phyloP scores from a whole-genome alignment of 2,113 vertebrate genomes.

The Poecile atricapillus region DNA sequence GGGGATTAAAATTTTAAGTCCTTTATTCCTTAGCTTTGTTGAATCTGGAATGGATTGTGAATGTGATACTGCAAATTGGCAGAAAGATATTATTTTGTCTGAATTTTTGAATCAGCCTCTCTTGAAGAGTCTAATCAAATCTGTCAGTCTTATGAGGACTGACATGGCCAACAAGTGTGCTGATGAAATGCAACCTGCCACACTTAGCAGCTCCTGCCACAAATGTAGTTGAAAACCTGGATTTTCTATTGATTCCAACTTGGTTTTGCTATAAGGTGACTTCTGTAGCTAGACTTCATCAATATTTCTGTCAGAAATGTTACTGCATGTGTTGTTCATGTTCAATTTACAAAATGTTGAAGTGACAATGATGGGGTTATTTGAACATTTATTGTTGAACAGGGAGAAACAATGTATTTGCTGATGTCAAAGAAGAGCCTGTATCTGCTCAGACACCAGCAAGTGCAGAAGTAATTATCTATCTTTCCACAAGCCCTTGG shows the following conservation, averaged over 20 bases:
- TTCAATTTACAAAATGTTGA: background rate
- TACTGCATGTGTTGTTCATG: background rate
- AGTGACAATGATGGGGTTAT: background rate
- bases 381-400: background rate
- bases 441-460: background rate
- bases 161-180: constrained; percentile 36
- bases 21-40: constrained; percentile 33
- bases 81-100: constrained; percentile 9
- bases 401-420: background rate
- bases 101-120: constrained; percentile 21
- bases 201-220: background rate
- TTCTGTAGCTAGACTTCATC: background rate
- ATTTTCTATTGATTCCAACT: constrained; percentile 32
- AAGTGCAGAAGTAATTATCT: background rate
- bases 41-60: background rate
- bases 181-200: constrained; percentile 46
- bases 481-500: background rate
- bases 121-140: constrained; percentile 47
- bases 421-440: background rate
- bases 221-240: background rate
- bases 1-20: constrained; percentile 27
- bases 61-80: background rate
- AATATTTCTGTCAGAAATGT: background rate
- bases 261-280: background rate
- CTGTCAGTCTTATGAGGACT: constrained; percentile 50